Evolutionary conservation across 1,140 invertebrate species (phyloP).

Genomic region (Neodiprion pinetum): DNA sequence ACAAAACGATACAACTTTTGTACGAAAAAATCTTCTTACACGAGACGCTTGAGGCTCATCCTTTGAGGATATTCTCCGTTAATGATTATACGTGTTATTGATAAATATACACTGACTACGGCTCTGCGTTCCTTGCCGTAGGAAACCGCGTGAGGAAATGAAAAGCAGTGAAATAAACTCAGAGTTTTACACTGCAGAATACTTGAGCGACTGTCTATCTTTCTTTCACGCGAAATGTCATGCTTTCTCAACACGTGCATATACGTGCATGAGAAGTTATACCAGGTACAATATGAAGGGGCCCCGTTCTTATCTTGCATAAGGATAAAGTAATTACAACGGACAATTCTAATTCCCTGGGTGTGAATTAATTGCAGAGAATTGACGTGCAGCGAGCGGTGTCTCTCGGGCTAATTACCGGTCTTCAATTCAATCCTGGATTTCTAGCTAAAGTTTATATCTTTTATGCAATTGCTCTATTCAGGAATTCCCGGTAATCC

Average conservation of each 20-base stretch:
- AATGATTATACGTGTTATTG: too few relatives aligned
- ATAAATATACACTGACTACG: background rate
- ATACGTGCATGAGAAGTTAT: too few relatives aligned
- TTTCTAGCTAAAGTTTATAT: background rate
- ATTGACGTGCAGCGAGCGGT: background rate
- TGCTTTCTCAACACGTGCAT: conserved; percentile 52
- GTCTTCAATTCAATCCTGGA: background rate
- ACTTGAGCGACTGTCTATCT: background rate
- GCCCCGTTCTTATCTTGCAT: conserved; percentile 26
- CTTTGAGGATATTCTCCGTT: background rate
- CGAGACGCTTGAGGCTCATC: conserved; percentile 10
- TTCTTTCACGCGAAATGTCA: conserved; percentile 33
- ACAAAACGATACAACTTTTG: too few relatives aligned
- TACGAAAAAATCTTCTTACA: conserved; percentile 3
- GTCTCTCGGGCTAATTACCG: background rate
- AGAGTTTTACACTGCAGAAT: background rate
- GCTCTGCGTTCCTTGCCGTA: background rate
- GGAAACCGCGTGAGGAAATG: conserved; percentile 26
- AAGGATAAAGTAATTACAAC: conserved; percentile 22
- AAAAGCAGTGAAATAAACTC: conserved; percentile 25
- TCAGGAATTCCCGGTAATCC: too few relatives aligned
- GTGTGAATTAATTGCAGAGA: background rate
- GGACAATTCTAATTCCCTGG: background rate
- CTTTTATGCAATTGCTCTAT: background rate
- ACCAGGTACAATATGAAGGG: background rate